A percentile compares a stretch with the other conserved stretches of the same genome.
These are phyloP conservation scores for Limnodromus scolopaceus DNA, from an alignment of 2,797 vertebrate genomes.

Conservation along the genomic window DNA sequence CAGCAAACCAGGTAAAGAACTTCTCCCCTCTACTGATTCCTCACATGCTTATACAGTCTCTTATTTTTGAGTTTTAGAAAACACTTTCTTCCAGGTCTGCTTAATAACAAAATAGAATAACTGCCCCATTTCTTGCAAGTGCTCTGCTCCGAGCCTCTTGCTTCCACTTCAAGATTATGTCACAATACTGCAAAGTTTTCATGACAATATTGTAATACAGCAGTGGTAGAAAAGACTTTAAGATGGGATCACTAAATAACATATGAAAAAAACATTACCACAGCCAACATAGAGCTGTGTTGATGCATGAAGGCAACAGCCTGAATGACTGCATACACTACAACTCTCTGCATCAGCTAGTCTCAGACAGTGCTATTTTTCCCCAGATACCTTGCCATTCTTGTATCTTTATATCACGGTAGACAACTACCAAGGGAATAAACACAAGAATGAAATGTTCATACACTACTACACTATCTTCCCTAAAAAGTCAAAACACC, in stretches of 20 bases:
- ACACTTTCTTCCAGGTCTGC: background rate
- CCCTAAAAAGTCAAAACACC: background rate
- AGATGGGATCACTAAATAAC: background rate
- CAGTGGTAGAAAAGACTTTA: background rate
- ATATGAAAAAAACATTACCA: accelerated
- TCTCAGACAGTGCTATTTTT: background rate
- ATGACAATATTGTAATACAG: background rate
- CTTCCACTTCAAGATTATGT: background rate
- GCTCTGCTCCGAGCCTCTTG: background rate
- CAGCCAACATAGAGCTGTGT: background rate
- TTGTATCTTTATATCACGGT: background rate
- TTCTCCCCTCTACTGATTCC: background rate
- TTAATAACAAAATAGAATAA: background rate
- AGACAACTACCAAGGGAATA: background rate
- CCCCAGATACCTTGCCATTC: background rate
- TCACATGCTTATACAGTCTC: background rate
- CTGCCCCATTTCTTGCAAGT: background rate
- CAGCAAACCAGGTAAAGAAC: background rate
- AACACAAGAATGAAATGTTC: background rate
- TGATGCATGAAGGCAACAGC: background rate
- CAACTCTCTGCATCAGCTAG: background rate
- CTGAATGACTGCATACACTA: background rate
- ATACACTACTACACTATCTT: background rate
- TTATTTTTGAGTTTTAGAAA: background rate
- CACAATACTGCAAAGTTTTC: background rate